Conservation (phyloP, 1,140 invertebrate species). For the Lucilia cuprina region DNA sequence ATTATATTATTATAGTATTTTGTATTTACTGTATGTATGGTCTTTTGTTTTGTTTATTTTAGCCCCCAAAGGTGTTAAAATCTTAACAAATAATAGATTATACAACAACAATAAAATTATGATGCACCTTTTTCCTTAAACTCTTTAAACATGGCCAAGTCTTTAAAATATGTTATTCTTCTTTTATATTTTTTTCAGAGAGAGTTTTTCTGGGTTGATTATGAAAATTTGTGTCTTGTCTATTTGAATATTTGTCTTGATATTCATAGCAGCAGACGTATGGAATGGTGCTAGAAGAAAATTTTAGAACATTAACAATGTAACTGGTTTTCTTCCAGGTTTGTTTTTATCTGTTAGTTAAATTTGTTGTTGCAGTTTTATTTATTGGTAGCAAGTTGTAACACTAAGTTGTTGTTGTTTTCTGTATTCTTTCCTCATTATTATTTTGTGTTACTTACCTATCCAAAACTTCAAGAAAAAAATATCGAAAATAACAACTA, state of each 20-base stretch:
- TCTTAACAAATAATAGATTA: neutral
- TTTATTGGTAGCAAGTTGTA: neutral
- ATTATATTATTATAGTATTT: too few species aligned
- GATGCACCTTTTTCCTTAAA: neutral
- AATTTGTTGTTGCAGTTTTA: neutral
- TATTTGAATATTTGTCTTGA: neutral
- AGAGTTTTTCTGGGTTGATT: neutral
- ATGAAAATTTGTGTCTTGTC: neutral
- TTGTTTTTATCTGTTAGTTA: neutral
- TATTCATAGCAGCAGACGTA: neutral
- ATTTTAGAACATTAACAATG: neutral
- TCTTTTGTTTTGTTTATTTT: neutral
- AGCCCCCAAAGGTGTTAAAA: neutral
- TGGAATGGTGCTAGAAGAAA: neutral
- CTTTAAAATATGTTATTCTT: too few species aligned
- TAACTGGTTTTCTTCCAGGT: constrained; percentile 1
- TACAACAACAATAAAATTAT: neutral
- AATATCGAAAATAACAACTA: neutral
- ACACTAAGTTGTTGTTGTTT: neutral
- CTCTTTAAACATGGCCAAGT: too few species aligned
- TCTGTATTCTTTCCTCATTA: neutral
- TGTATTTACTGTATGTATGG: neutral
- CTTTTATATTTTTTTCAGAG: too few species aligned
- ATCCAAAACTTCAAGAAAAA: neutral
- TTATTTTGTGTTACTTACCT: neutral